These are phyloP conservation scores for Athene noctua DNA, from an alignment of 2,113 vertebrate species.

Conservation along the genomic window DNA sequence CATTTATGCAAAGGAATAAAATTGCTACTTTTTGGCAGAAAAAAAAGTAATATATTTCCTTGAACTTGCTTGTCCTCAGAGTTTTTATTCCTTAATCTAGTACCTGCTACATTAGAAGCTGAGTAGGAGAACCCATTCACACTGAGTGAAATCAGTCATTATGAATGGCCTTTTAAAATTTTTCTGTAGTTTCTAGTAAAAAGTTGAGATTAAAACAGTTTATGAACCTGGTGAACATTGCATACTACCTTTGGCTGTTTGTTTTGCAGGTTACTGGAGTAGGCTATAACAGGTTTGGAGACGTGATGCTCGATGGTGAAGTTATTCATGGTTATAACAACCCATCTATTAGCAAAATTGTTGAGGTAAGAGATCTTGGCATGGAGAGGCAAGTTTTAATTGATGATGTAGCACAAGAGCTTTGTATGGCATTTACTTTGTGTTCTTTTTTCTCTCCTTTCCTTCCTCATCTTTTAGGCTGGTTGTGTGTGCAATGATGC, in stretches of 20 bases:
- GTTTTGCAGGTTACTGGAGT: conserved; percentile 90
- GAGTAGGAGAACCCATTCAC: background rate
- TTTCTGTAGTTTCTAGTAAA: background rate
- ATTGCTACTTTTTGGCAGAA: background rate
- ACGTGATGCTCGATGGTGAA: conserved; percentile 89
- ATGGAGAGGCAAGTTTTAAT: background rate
- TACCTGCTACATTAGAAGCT: background rate
- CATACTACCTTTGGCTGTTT: background rate
- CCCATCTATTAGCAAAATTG: conserved; percentile 85
- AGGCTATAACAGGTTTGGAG: conserved; percentile 92
- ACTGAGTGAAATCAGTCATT: background rate
- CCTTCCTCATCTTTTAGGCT: conserved; percentile 70
- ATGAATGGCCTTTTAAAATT: background rate
- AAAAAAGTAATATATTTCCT: background rate
- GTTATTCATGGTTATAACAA: conserved; percentile 91
- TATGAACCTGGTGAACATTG: background rate
- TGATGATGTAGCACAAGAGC: background rate
- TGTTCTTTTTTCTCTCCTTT: background rate
- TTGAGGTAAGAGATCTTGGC: conserved; percentile 83
- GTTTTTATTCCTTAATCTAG: background rate
- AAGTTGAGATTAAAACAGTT: background rate
- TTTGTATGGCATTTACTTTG: background rate
- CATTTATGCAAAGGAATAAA: background rate
- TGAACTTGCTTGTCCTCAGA: background rate
- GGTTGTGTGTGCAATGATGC: conserved; percentile 97